Evolutionary conservation across 1,140 invertebrate genomes (phyloP).

Genomic region (Drosophila repletoides): DNA sequence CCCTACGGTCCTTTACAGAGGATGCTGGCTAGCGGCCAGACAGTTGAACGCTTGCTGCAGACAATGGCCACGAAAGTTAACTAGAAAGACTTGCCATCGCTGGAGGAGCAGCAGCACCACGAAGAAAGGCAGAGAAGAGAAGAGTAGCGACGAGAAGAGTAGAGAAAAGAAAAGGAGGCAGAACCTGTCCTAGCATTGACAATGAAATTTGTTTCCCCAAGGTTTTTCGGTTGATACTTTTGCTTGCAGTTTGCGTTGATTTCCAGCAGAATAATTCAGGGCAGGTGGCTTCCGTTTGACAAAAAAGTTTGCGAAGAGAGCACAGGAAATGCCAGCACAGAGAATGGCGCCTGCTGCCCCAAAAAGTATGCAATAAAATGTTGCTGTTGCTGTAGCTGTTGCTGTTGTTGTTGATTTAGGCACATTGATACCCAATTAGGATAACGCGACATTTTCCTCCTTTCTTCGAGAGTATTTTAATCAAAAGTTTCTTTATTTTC

Average conservation of each 20-base stretch:
- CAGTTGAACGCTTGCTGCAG: constrained; percentile 52
- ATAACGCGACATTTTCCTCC: constrained; percentile 68
- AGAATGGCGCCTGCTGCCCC: constrained; percentile 38
- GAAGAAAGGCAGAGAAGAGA: background rate
- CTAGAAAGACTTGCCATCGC: constrained; percentile 45
- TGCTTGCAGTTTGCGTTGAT: constrained; percentile 29
- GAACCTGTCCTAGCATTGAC: constrained; percentile 43
- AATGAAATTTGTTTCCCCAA: constrained; percentile 63
- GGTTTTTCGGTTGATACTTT: constrained; percentile 40
- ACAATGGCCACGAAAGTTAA: constrained; percentile 75
- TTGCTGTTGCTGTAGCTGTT: constrained; percentile 66
- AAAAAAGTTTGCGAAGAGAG: constrained; percentile 52
- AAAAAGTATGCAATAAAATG: constrained; percentile 74
- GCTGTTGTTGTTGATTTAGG: constrained; percentile 61
- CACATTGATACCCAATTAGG: constrained; percentile 80
- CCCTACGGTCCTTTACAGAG: no score
- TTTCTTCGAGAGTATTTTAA: constrained; percentile 74
- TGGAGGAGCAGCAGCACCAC: constrained; percentile 1
- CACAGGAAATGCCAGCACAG: constrained; percentile 55
- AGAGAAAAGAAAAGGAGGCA: background rate
- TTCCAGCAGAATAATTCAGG: constrained; percentile 41
- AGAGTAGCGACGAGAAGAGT: no score
- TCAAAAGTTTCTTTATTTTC: constrained; percentile 61
- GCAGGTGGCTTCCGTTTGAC: constrained; percentile 28
- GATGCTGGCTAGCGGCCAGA: constrained; percentile 23